phyloP scores from a whole-genome alignment of 2,888 invertebrate species.

The Dynastes tityus region DNA sequence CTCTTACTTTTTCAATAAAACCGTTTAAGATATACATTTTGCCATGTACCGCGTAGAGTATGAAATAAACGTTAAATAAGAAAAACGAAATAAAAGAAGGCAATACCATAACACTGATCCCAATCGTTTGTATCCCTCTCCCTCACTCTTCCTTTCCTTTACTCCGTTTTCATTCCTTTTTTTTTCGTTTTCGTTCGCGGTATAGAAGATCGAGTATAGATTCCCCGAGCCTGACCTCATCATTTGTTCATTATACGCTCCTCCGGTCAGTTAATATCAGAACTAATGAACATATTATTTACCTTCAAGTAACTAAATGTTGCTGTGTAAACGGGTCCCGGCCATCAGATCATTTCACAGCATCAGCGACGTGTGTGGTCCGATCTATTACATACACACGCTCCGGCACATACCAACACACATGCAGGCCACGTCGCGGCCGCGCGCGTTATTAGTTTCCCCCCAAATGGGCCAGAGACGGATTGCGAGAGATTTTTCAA shows the following conservation, averaged over 20 bases:
- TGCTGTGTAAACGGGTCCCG: slow-evolving; percentile 61
- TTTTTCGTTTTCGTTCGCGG: too few species aligned
- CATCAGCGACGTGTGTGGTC: slow-evolving; percentile 64
- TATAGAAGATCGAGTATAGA: slow-evolving; percentile 18
- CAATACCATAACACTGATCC: slow-evolving; percentile 7
- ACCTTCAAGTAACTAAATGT: slow-evolving; percentile 58
- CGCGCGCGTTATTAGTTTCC: slow-evolving; percentile 45
- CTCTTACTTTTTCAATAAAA: too few species aligned
- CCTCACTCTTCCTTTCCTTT: not conserved
- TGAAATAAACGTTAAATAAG: not conserved
- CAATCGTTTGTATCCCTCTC: not conserved
- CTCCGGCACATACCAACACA: slow-evolving; percentile 50
- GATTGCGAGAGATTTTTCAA: too few species aligned
- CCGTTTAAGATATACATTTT: too few species aligned
- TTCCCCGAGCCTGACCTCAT: slow-evolving; percentile 45
- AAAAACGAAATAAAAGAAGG: slow-evolving; percentile 10
- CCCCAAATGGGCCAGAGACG: slow-evolving; percentile 3
- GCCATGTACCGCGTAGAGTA: not conserved
- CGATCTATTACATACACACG: slow-evolving; percentile 58
- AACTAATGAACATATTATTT: slow-evolving; percentile 60
- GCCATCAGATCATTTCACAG: slow-evolving; percentile 64
- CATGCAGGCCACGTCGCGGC: slow-evolving; percentile 45
- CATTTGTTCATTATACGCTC: slow-evolving; percentile 51
- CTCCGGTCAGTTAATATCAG: slow-evolving; percentile 55
- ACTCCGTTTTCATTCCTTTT: too few species aligned